Conservation (phyloP, 2,797 vertebrate genomes). For the Acipenser transmontanus region DNA sequence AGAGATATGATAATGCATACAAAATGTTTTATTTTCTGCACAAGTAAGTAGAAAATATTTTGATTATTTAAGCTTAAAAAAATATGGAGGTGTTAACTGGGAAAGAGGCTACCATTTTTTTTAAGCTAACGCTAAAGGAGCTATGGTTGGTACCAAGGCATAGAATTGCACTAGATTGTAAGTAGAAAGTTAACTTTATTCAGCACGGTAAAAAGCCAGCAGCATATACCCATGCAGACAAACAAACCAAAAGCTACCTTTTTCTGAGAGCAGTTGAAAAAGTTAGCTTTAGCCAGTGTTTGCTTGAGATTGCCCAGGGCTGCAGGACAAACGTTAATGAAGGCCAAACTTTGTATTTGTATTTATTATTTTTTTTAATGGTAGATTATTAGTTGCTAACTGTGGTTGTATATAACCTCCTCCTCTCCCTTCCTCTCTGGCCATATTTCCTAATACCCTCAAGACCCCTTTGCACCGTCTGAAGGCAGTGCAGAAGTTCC, state of each 20-base stretch:
- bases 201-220: conserved; percentile 20
- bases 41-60: conserved; percentile 12
- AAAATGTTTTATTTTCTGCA: conserved; percentile 12
- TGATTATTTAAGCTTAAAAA: conserved; percentile 6
- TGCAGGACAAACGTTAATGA: conserved; percentile 34
- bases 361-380: conserved; percentile 31
- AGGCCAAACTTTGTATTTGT: conserved; percentile 25
- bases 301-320: conserved; percentile 18
- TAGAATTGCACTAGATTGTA: conserved; percentile 18
- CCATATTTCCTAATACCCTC: conserved; percentile 28
- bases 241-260: neutral
- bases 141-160: conserved; percentile 11
- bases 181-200: conserved; percentile 29
- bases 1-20: conserved; percentile 3
- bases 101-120: conserved; percentile 1
- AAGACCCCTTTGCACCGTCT: conserved; percentile 97
- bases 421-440: conserved; percentile 39
- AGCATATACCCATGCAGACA: conserved; percentile 14
- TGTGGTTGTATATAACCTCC: conserved; percentile 21
- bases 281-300: conserved; percentile 9
- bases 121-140: conserved; percentile 8
- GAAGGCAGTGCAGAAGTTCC: conserved; percentile 89
- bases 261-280: conserved; percentile 13
- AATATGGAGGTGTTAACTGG: neutral
- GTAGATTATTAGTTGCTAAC: conserved; percentile 8